Evolutionary conservation across 2,113 vertebrate species (phyloP), one percentile per base, ranked within the genome.

Genomic region (Platichthys flesus): DNA sequence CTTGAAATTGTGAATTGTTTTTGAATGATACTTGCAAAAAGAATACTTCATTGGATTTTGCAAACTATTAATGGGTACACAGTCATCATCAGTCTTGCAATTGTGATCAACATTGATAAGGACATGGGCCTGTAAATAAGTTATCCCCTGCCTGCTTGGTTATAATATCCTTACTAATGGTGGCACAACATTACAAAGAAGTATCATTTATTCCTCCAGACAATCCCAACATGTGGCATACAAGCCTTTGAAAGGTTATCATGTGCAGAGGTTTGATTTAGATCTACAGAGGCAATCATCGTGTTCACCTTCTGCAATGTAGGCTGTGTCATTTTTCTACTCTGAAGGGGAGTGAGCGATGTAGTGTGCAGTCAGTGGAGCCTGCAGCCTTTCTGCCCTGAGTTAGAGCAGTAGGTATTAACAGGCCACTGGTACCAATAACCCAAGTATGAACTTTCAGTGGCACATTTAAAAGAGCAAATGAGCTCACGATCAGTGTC

Each of bases 351-450:
- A 64, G 79, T 67, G 85, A 83, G 47, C 69, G 62, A 79, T 83
- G 64, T 60, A 45, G 59, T 42, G 72, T 76, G 58, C 76, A 80
- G 84, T 18, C 71, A 35, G 72, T 57, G 64, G 59, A 85, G 81
- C 75, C 79, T 75, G 69, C 66, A 79, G 81, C 77, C 49, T 74
- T 74, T 69, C 35, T 71, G 76, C 62, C 68, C 56, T 52, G 64
- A 54, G 71, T 85, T 71, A 80, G 24, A 85, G 84, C 56, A 20
- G 65, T 74, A 63, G 74, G 85, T 86, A 90, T 86, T 81, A 90
- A 79, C 79, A 71, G 55, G 81, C 76, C 9, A 15, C 79, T 77
- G 66, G 52, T 69, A 71, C 70, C 82, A 79, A 78, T 84, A 79
- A 87, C 81, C 75, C 74, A 2, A 76, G 62, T 81, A 57, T 24